Evolutionary conservation across 2,797 vertebrate species (phyloP).

Genomic region (Rhabdomys pumilio): DNA sequence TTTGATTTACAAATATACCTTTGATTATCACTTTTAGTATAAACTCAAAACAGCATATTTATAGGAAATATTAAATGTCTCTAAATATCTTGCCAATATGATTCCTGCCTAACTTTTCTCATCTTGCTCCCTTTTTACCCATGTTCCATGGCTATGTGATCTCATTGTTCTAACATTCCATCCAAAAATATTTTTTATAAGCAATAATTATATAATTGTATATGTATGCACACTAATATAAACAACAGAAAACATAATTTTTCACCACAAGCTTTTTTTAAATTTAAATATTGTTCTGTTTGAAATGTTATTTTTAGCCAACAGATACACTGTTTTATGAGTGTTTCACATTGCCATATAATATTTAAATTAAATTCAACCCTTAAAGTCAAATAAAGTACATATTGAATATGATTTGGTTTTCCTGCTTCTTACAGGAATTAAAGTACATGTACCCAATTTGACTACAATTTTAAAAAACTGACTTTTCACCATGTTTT

Average conservation of each 20-base stretch:
- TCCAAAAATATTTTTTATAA: background rate
- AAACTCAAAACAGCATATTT: conserved; percentile 79
- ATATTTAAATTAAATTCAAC: conserved; percentile 62
- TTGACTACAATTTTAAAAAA: conserved; percentile 39
- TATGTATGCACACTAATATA: background rate
- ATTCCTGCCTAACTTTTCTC: conserved; percentile 35
- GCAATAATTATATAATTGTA: background rate
- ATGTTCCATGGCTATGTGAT: background rate
- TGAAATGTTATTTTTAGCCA: conserved; percentile 49
- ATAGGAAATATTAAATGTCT: conserved; percentile 77
- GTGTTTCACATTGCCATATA: background rate
- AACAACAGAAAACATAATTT: conserved; percentile 61
- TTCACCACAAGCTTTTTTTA: background rate
- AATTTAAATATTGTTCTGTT: conserved; percentile 56
- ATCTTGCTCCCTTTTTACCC: background rate
- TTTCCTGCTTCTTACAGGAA: conserved; percentile 34
- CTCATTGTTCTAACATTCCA: background rate
- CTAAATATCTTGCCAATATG: conserved; percentile 78
- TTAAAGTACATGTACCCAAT: background rate
- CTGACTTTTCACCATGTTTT: background rate
- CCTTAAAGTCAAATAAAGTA: background rate
- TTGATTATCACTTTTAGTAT: conserved; percentile 82
- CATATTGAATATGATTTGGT: conserved; percentile 28
- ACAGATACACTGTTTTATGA: background rate
- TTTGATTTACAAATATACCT: conserved; percentile 86